Conservation (phyloP, 2,113 vertebrate genomes). For the Seriola aureovittata region DNA sequence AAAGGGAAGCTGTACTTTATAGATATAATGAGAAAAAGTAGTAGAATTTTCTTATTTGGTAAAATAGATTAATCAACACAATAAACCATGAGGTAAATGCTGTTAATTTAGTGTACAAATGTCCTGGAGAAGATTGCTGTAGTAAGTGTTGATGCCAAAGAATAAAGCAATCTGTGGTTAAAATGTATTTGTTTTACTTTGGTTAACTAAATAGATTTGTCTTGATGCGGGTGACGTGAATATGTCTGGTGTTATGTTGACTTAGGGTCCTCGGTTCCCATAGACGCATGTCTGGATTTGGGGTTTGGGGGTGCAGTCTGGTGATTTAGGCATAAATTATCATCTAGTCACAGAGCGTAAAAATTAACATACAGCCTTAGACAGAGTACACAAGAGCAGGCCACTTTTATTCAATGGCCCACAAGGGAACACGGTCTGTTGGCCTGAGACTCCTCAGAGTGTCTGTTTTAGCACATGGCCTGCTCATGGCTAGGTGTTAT, state of each 20-base stretch:
- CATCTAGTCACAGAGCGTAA: conserved; percentile 52
- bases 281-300: conserved; percentile 65
- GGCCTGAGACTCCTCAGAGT: conserved; percentile 47
- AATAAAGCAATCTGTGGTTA: background rate
- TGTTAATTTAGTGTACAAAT: background rate
- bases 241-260: conserved; percentile 40
- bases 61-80: conserved; percentile 1
- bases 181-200: background rate
- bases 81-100: background rate
- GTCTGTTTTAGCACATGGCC: conserved; percentile 46
- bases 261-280: conserved; percentile 51
- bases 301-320: conserved; percentile 36
- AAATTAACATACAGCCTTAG: conserved; percentile 71
- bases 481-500: conserved; percentile 74
- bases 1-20: background rate
- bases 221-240: conserved; percentile 7
- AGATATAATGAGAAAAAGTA: background rate
- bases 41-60: background rate
- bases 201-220: conserved; percentile 2
- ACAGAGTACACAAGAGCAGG: conserved; percentile 65
- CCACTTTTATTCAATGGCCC: conserved; percentile 66
- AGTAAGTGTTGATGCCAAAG: background rate
- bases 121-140: background rate
- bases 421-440: conserved; percentile 67
- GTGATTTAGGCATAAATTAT: conserved; percentile 74